Evolutionary conservation across 2,888 invertebrate genomes (phyloP), one percentile per base, ranked within the genome.

Genomic region (Calliphora vomitoria): DNA sequence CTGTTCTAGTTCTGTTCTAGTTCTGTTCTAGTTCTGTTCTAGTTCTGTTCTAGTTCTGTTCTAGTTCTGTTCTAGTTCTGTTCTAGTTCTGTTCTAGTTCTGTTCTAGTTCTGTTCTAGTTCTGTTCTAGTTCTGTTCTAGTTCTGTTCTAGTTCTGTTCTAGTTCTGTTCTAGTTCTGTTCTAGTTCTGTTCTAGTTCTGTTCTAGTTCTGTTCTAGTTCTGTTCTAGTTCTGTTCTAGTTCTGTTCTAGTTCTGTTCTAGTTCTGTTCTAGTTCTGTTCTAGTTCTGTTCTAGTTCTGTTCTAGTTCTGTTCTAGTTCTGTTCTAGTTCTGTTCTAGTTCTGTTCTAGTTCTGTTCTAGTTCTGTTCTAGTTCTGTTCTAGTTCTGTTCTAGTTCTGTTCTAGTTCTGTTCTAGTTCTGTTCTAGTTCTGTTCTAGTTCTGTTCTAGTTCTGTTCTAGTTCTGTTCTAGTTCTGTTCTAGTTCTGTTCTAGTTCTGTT

Each of bases 191-290:
- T 55, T 55, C 55, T 55, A 55, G 55, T 55, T 55, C 55, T 10
- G 55, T 55, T 55, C 55, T 55, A 55, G 55, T 55, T 55, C 55
- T 10, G 55, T 55, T 55, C 55, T 55, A 55, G 55, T 55, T 55
- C 55, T 10, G 55, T 55, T 55, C 55, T 55, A 55, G 55, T 55
- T 55, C 55, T 3, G 55, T 55, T 55, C 55, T 55, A 55, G 55
- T 55, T 55, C 55, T 10, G 55, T 55, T 55, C 55, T 55, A 55
- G 55, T 55, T 55, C 55, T 13, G 44, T 44, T 55, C 55, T 55
- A 55, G 55, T 55, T 55, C 55, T 10, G 55, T 55, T 55, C 55
- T 55, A 55, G 55, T 55, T 55, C 55, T 10, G 55, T 55, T 55
- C 55, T 55, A 55, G 55, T 55, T 55, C 55, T 10, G 55, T 55